Conservation (phyloP, 2,113 vertebrate species). For the Pterophyllum scalare region DNA sequence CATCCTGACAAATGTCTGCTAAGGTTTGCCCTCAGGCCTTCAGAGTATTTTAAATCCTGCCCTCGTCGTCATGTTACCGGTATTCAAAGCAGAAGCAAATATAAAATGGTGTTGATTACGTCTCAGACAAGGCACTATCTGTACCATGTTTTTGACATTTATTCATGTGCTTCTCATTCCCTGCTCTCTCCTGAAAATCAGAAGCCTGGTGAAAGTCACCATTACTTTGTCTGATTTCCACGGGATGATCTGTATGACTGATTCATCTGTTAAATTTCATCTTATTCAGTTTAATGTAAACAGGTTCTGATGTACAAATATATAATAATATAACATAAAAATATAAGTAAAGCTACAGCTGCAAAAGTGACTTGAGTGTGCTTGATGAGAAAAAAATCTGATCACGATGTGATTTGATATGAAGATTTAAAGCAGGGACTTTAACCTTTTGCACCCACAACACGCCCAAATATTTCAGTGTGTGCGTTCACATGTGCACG, state of each 20-base stretch:
- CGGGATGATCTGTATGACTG: neutral
- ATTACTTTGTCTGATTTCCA: neutral
- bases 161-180: neutral
- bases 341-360: neutral
- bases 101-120: neutral
- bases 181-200: neutral
- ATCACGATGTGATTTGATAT: neutral
- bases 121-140: neutral
- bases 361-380: neutral
- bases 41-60: neutral
- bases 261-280: neutral
- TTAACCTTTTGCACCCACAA: neutral
- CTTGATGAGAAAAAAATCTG: too few species aligned
- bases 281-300: neutral
- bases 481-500: neutral
- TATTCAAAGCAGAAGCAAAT: slow-evolving; percentile 8
- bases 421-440: neutral
- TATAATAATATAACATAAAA: too few species aligned
- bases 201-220: accelerated
- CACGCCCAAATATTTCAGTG: neutral
- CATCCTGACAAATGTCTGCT: neutral
- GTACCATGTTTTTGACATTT: neutral
- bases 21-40: neutral
- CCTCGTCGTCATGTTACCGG: neutral
- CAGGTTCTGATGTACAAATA: too few species aligned